A percentile compares a stretch with the other conserved stretches of the same genome.
These are phyloP conservation scores for Chrysomallon squamiferum DNA, from an alignment of 1,140 invertebrate genomes.

Conservation along the genomic window DNA sequence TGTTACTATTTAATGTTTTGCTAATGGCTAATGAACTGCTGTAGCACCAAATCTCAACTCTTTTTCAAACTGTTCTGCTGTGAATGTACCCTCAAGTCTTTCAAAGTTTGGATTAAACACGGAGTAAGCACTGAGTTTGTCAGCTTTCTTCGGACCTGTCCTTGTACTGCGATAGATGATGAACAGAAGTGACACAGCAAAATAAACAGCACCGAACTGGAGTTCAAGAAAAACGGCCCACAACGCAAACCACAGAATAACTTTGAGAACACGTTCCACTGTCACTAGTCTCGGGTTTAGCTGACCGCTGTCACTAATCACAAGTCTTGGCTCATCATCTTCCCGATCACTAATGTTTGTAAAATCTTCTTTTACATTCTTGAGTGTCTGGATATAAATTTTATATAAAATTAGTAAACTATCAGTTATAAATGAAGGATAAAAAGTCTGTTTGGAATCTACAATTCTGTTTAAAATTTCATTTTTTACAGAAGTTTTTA, in stretches of 20 bases:
- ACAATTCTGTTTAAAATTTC: too few relatives aligned
- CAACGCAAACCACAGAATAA: constrained; percentile 71
- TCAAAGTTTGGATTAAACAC: constrained; percentile 96
- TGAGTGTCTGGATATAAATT: background rate
- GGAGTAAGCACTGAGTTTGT: constrained; percentile 90
- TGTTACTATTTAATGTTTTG: too few relatives aligned
- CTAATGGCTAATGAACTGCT: constrained; percentile 16
- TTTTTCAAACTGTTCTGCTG: constrained; percentile 92
- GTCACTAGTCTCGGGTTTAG: constrained; percentile 2
- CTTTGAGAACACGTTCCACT: constrained; percentile 41
- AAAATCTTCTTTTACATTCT: background rate
- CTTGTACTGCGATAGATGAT: constrained; percentile 87
- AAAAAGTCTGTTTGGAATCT: too few relatives aligned
- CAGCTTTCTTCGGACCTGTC: constrained; percentile 65
- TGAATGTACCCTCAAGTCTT: constrained; percentile 90
- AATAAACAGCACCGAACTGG: constrained; percentile 90
- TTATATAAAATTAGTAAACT: too few relatives aligned
- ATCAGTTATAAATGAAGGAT: too few relatives aligned
- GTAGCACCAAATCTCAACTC: constrained; percentile 69
- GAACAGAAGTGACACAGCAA: constrained; percentile 79
- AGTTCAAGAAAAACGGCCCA: constrained; percentile 76
- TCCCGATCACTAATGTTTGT: background rate
- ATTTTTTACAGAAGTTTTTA: too few relatives aligned
- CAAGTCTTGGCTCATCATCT: background rate
- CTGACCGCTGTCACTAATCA: constrained; percentile 2